These are phyloP conservation scores for Lasioglossum oenotherae DNA, from an alignment of 2,888 invertebrate genomes.

Conservation along the genomic window DNA sequence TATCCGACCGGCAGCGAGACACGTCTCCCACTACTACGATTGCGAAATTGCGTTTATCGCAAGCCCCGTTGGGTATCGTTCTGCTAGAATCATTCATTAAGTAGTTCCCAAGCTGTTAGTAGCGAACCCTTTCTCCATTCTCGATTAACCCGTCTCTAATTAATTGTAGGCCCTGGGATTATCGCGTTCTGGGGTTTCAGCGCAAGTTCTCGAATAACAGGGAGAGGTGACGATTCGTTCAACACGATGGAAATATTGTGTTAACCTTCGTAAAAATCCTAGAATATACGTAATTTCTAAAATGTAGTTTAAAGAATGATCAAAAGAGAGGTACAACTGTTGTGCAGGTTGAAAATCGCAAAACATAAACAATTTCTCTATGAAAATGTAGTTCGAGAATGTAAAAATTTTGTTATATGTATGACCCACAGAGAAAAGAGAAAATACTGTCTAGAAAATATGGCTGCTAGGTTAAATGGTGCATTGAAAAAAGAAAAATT, in stretches of 20 bases:
- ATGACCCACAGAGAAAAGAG: background rate
- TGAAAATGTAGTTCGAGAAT: background rate
- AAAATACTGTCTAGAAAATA: background rate
- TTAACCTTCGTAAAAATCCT: background rate
- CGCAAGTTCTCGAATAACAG: background rate
- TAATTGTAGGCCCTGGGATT: background rate
- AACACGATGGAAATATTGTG: background rate
- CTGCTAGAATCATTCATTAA: background rate
- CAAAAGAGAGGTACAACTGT: too few species aligned
- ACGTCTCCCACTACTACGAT: constrained; percentile 33
- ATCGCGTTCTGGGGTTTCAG: background rate
- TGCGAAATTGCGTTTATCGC: constrained; percentile 18
- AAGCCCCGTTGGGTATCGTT: background rate
- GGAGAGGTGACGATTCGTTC: background rate
- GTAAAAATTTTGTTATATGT: background rate
- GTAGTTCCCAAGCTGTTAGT: background rate
- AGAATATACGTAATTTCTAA: too few species aligned
- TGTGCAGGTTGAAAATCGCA: background rate
- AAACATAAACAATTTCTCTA: background rate
- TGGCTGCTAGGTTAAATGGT: background rate
- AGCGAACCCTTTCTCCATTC: background rate
- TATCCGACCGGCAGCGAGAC: background rate
- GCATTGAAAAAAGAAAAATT: background rate
- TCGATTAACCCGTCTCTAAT: constrained; percentile 3
- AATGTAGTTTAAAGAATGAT: background rate